Conservation (phyloP, 2,797 vertebrate genomes). For the Gadopsis marmoratus region DNA sequence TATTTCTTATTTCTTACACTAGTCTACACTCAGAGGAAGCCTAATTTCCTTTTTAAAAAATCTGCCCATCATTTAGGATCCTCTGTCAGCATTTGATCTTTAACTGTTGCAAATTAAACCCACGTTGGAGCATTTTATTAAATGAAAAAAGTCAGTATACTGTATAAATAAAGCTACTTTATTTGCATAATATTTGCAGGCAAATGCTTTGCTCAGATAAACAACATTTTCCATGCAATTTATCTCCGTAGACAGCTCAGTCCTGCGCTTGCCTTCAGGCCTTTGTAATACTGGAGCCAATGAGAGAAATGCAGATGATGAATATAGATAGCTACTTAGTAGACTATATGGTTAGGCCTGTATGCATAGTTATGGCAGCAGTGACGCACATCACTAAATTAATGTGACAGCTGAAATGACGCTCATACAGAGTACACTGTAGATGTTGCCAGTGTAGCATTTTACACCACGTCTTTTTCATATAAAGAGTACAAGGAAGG, state of each 20-base stretch:
- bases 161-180: conserved; percentile 44
- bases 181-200: conserved; percentile 67
- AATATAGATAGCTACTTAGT: conserved; percentile 72
- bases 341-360: conserved; percentile 44
- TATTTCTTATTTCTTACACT: conserved; percentile 27
- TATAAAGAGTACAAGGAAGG: background rate
- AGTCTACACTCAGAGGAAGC: background rate
- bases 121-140: conserved; percentile 51
- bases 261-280: conserved; percentile 55
- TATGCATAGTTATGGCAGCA: conserved; percentile 25
- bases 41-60: conserved; percentile 25
- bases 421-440: conserved; percentile 2
- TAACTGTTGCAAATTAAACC: conserved; percentile 56
- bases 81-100: conserved; percentile 57
- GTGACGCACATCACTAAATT: conserved; percentile 41
- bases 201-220: conserved; percentile 59
- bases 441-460: conserved; percentile 14
- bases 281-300: conserved; percentile 51
- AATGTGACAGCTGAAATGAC: conserved; percentile 50
- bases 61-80: conserved; percentile 29
- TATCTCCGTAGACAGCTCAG: conserved; percentile 55
- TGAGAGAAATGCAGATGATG: conserved; percentile 68
- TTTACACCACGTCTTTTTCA: conserved; percentile 18
- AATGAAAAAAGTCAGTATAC: conserved; percentile 54
- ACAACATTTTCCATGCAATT: conserved; percentile 65